phyloP scores from a whole-genome alignment of 2,888 invertebrate species.

The Nemotelus pantherinus region DNA sequence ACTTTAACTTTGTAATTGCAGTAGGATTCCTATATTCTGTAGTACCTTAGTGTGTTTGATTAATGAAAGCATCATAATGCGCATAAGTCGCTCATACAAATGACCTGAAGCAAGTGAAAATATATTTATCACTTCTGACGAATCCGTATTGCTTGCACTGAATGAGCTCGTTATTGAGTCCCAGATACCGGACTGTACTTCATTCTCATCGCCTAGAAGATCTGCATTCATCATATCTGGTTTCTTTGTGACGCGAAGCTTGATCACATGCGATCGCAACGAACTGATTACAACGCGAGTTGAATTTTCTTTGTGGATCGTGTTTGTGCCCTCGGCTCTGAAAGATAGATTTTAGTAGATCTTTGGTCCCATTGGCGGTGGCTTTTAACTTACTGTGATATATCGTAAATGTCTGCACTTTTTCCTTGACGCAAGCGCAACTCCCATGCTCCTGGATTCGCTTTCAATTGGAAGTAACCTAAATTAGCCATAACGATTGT shows the following conservation, averaged over 20 bases:
- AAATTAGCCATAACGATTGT: slow-evolving; percentile 99
- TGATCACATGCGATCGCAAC: slow-evolving; percentile 85
- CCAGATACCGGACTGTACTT: slow-evolving; percentile 82
- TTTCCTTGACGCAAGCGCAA: slow-evolving; percentile 89
- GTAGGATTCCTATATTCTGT: neutral
- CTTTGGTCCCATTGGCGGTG: no score
- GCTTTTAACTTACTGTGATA: slow-evolving; percentile 70
- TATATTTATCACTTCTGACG: slow-evolving; percentile 88
- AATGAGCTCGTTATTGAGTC: slow-evolving; percentile 87
- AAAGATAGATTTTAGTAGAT: slow-evolving; percentile 37
- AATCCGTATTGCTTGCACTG: slow-evolving; percentile 70
- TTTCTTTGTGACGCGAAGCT: slow-evolving; percentile 90
- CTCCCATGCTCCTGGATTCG: slow-evolving; percentile 96
- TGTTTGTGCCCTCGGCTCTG: slow-evolving; percentile 67
- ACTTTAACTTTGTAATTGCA: neutral
- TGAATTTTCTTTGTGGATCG: slow-evolving; percentile 63
- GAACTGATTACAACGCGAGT: slow-evolving; percentile 62
- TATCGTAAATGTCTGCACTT: slow-evolving; percentile 94
- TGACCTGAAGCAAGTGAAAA: slow-evolving; percentile 99
- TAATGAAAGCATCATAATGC: slow-evolving; percentile 99
- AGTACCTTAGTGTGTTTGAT: slow-evolving; percentile 86
- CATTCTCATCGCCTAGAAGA: slow-evolving; percentile 80
- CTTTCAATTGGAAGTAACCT: slow-evolving; percentile 98
- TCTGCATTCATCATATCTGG: slow-evolving; percentile 87
- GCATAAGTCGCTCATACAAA: slow-evolving; percentile 93